Conservation (phyloP, 2,888 invertebrate species). For the Hirtodrosophila alboralis region DNA sequence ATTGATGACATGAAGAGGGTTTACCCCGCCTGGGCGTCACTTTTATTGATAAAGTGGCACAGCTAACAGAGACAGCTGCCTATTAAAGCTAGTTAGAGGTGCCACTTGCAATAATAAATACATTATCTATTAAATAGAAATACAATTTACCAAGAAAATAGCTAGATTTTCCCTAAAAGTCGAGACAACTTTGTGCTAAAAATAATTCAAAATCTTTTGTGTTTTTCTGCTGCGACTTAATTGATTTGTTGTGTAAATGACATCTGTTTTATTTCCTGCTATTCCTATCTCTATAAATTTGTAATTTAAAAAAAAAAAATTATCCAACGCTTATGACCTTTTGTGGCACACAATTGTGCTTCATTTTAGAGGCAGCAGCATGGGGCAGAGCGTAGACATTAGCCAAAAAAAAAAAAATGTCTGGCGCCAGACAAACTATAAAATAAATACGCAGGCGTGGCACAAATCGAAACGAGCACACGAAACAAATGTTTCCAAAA, state of each 20-base stretch:
- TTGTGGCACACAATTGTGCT: constrained; percentile 10
- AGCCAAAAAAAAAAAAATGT: constrained; percentile 64
- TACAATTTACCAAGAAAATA: too few relatives aligned
- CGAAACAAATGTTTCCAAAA: constrained; percentile 50
- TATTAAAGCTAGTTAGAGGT: constrained; percentile 1
- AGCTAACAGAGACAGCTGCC: constrained; percentile 33
- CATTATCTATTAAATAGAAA: too few relatives aligned
- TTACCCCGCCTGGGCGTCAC: constrained; percentile 23
- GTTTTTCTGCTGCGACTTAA: too few relatives aligned
- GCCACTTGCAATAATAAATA: constrained; percentile 12
- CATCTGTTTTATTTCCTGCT: too few relatives aligned
- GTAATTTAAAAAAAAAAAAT: too few relatives aligned
- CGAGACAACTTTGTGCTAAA: too few relatives aligned
- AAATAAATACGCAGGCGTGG: constrained; percentile 71
- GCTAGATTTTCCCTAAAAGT: too few relatives aligned
- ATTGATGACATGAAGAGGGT: constrained; percentile 77
- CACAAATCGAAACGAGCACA: constrained; percentile 45
- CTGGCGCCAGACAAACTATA: constrained; percentile 69
- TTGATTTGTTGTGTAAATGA: too few relatives aligned
- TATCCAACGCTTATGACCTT: too few relatives aligned
- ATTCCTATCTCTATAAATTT: too few relatives aligned
- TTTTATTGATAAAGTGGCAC: constrained; percentile 49
- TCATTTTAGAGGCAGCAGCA: constrained; percentile 9
- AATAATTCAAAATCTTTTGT: too few relatives aligned
- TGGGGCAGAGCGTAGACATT: constrained; percentile 45